phyloP scores from a whole-genome alignment of 2,797 vertebrate species.

The Lagocephalus sceleratus region DNA sequence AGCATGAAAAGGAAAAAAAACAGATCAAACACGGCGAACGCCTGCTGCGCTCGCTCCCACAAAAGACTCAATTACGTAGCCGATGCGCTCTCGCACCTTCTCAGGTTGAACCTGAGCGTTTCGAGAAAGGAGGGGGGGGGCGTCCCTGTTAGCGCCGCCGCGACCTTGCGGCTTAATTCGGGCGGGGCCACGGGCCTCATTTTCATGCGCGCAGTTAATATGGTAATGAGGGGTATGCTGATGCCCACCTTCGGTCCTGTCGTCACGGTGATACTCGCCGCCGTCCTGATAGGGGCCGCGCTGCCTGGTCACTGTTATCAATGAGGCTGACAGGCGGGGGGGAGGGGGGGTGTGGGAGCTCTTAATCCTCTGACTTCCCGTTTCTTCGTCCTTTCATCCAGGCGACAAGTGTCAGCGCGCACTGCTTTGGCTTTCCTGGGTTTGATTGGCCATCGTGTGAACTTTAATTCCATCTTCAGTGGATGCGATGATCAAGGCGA shows the following conservation, averaged over 20 bases:
- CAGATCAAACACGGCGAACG: too few relatives aligned
- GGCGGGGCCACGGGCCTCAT: slow-evolving; percentile 35
- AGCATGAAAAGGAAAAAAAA: too few relatives aligned
- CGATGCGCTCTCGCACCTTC: too few relatives aligned
- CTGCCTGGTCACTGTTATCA: slow-evolving; percentile 7
- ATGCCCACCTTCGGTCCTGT: slow-evolving; percentile 50
- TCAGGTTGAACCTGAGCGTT: too few relatives aligned
- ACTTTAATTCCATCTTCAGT: slow-evolving; percentile 15
- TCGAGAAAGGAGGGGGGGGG: too few relatives aligned
- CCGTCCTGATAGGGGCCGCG: slow-evolving; percentile 22
- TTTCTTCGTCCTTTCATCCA: slow-evolving; percentile 1
- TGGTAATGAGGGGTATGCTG: slow-evolving; percentile 56
- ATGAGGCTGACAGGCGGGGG: not conserved
- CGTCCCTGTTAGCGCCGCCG: not conserved
- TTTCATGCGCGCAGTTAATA: slow-evolving; percentile 51
- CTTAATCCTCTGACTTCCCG: slow-evolving; percentile 8
- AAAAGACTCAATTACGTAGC: too few relatives aligned
- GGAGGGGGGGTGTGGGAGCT: not conserved
- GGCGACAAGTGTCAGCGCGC: not conserved
- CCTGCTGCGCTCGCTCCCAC: too few relatives aligned
- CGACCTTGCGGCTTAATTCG: slow-evolving; percentile 54
- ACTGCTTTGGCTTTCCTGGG: not conserved
- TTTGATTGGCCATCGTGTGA: slow-evolving; percentile 14
- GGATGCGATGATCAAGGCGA: slow-evolving; percentile 19
- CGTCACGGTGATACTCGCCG: slow-evolving; percentile 44